Base-by-base conservation (phyloP, 30 jellyfish, hydroid and myxozoan genomes). In the Aurelia sp. region DNA sequence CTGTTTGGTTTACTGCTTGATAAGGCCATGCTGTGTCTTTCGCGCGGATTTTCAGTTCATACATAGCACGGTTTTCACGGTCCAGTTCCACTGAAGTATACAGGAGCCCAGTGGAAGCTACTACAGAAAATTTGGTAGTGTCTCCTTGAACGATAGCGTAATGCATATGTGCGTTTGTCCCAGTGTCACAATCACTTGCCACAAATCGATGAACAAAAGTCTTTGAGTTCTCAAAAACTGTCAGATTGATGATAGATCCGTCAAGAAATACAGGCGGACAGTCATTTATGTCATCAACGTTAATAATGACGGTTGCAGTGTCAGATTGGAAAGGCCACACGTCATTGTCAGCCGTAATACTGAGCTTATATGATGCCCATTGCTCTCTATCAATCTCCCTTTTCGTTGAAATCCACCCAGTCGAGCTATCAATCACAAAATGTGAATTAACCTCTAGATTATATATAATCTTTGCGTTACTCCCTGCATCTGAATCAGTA, bases 271-370 rank as follows among this genome's bases (percentile, higher is more conserved):
- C 94, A 18, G 99, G 99, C 5, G 96, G 86, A 63, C 92, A 82
- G 74, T 96, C 99, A 87, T 96, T 96, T 19, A 68, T 81, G 68
- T 96, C 99, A 35, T 91, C 93, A 27, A 96, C 96, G 31, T 78
- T 79, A 48, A 96, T 87, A 8, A 60, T 65, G 24, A 96, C 95
- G 8, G 70, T 61, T 10, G 98, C 97, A 20, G 84, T 63, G 67
- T 90, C 96, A 30, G 93, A 86, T n/a, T 80, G 89, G 65, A 63
- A 85, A 2, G 97, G 97, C 84, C 87, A 86, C 4, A 93, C 96
- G 21, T 16, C 59, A 86, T 96, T 87, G 35, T 83, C 88, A 8
- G 97, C 99, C 2, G 92, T 69, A 12, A 83, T 68, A 55, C 95
- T 87, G 62, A 96, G 88, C 31, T 59, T 77, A 72, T 85, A 90